Evolutionary conservation across 1,140 invertebrate species (phyloP).

Genomic region (Drosophila carrolli): DNA sequence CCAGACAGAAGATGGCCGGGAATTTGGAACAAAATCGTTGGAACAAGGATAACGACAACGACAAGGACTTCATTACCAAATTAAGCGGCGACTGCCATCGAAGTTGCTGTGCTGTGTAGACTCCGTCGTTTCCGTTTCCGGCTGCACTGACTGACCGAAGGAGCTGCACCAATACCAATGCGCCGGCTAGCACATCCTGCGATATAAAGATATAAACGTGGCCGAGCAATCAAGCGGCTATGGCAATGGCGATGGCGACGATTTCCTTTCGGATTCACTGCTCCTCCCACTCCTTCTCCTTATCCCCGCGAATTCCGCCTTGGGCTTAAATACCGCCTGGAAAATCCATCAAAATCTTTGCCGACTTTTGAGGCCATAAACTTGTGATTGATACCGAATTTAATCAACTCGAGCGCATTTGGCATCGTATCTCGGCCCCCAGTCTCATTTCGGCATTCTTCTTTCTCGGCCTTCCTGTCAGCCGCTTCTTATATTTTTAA

Average conservation of each 20-base stretch:
- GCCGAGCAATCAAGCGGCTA: conserved; percentile 73
- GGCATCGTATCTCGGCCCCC: conserved; percentile 15
- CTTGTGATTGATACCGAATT: conserved; percentile 82
- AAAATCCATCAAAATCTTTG: conserved; percentile 77
- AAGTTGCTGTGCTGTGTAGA: conserved; percentile 45
- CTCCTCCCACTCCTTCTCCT: not conserved
- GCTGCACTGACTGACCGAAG: conserved; percentile 63
- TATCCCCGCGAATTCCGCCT: conserved; percentile 14
- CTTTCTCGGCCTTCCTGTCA: conserved; percentile 20
- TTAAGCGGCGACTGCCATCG: conserved; percentile 70
- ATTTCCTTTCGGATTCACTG: conserved; percentile 67
- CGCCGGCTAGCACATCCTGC: conserved; percentile 13
- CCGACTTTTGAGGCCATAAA: conserved; percentile 80
- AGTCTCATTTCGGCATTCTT: conserved; percentile 15
- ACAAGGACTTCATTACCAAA: conserved; percentile 79
- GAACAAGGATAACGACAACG: conserved; percentile 36
- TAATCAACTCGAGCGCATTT: conserved; percentile 72
- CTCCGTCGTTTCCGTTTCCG: conserved; percentile 73
- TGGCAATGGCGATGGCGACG: conserved; percentile 49
- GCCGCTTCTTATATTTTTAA: conserved; percentile 72
- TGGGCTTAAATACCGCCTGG: conserved; percentile 54
- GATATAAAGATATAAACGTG: conserved; percentile 77
- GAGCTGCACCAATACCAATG: conserved; percentile 70
- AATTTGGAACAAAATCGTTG: conserved; percentile 15
- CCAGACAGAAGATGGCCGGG: conserved; percentile 21